phyloP scores from a whole-genome alignment of 2,797 vertebrate species.

The Orientallactaga sibirica region DNA sequence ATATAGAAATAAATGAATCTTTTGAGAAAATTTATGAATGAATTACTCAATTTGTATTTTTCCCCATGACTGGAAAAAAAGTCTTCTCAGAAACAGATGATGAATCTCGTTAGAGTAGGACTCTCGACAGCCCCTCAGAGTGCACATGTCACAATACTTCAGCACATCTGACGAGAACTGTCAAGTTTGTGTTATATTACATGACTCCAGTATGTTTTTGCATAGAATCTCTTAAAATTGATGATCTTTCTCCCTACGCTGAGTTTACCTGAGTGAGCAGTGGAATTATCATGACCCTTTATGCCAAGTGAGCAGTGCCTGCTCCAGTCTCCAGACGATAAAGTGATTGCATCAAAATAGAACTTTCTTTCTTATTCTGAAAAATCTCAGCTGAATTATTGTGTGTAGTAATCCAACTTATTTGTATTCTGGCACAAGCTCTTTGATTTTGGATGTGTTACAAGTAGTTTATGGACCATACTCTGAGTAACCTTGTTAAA shows the following conservation, averaged over 20 bases:
- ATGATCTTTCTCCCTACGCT: neutral
- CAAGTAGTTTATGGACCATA: slow-evolving; percentile 7
- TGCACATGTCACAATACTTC: neutral
- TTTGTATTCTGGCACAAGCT: slow-evolving; percentile 6
- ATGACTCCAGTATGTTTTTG: slow-evolving; percentile 14
- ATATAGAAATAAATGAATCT: slow-evolving; percentile 56
- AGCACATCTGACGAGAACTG: neutral
- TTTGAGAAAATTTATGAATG: slow-evolving; percentile 40
- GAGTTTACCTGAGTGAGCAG: slow-evolving; percentile 4
- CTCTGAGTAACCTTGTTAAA: slow-evolving; percentile 58
- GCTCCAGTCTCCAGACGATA: neutral
- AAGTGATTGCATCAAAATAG: neutral
- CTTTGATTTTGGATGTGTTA: slow-evolving; percentile 7
- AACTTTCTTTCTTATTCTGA: slow-evolving; percentile 24
- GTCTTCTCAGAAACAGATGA: neutral
- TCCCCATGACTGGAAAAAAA: neutral
- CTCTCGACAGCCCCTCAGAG: neutral
- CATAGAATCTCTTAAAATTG: neutral
- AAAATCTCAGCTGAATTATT: neutral
- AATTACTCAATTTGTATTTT: slow-evolving; percentile 30
- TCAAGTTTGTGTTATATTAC: neutral
- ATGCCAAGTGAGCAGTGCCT: neutral
- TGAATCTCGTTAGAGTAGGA: neutral
- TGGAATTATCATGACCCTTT: slow-evolving; percentile 75
- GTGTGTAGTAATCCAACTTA: neutral